These are phyloP conservation scores for Apodemus sylvaticus DNA, from an alignment of 2,113 vertebrate species.

Conservation along the genomic window DNA sequence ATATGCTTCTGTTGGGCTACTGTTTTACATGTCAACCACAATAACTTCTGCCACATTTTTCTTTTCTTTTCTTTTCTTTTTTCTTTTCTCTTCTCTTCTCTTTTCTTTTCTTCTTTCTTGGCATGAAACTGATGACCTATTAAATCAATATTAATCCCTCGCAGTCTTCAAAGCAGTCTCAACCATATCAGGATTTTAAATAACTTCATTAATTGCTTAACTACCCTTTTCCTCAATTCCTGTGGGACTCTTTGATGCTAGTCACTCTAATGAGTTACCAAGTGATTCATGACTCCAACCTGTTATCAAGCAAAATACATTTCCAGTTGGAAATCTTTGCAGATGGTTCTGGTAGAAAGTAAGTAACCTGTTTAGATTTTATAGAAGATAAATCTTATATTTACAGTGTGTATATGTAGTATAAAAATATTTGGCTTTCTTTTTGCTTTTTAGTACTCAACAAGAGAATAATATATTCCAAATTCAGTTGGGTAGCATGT, in stretches of 20 bases:
- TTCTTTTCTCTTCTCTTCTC: conserved; percentile 52
- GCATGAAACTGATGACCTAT: conserved; percentile 81
- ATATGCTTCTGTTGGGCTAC: conserved; percentile 69
- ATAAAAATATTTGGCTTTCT: background rate
- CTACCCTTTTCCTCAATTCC: conserved; percentile 85
- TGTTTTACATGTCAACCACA: conserved; percentile 70
- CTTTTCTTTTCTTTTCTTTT: background rate
- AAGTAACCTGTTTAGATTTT: conserved; percentile 36
- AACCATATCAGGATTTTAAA: conserved; percentile 86
- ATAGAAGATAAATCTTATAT: conserved; percentile 47
- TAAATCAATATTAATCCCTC: conserved; percentile 88
- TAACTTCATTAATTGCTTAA: conserved; percentile 88
- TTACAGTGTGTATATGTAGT: background rate
- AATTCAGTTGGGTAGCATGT: background rate
- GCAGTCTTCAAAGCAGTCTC: conserved; percentile 82
- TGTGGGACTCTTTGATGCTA: conserved; percentile 80
- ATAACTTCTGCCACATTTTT: conserved; percentile 77
- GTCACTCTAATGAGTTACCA: conserved; percentile 82
- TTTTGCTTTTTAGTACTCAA: background rate
- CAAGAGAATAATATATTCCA: background rate
- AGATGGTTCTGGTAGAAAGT: conserved; percentile 70
- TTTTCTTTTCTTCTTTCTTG: conserved; percentile 77
- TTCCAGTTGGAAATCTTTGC: conserved; percentile 78
- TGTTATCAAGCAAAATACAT: conserved; percentile 75
- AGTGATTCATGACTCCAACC: conserved; percentile 83